These are phyloP conservation scores for Lepidurus apus DNA, from an alignment of 1,140 invertebrate genomes.

Conservation along the genomic window DNA sequence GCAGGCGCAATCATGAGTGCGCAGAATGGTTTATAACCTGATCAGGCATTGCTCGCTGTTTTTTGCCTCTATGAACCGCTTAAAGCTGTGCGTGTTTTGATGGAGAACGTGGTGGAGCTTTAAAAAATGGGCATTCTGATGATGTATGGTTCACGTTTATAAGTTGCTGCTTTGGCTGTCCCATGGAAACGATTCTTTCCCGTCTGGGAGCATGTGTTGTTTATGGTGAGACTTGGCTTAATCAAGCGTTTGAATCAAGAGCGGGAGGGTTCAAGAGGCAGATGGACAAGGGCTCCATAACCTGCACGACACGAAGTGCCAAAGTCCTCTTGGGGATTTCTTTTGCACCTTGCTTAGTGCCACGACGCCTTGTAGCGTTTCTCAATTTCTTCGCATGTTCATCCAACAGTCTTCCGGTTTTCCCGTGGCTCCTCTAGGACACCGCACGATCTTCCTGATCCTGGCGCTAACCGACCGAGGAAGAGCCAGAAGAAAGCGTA, in stretches of 20 bases:
- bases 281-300: not conserved
- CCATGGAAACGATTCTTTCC: not conserved
- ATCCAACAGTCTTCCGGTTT: not conserved
- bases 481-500: not conserved
- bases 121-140: not conserved
- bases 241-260: conserved; percentile 11
- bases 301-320: not conserved
- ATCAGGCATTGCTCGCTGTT: not conserved
- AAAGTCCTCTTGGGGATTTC: not conserved
- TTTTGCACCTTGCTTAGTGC: not conserved
- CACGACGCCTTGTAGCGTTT: too few relatives aligned
- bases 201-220: not conserved
- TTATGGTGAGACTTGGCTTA: not conserved
- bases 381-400: not conserved
- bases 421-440: not conserved
- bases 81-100: not conserved
- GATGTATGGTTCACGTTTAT: not conserved
- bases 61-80: too few relatives aligned
- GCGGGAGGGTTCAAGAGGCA: not conserved
- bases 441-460: not conserved
- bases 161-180: not conserved
- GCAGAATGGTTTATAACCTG: not conserved
- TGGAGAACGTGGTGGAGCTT: not conserved
- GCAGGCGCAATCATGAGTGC: not conserved
- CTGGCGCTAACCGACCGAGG: not conserved